Base-by-base conservation (phyloP, 2,113 vertebrate species). In the Sphaerodactylus townsendi region DNA sequence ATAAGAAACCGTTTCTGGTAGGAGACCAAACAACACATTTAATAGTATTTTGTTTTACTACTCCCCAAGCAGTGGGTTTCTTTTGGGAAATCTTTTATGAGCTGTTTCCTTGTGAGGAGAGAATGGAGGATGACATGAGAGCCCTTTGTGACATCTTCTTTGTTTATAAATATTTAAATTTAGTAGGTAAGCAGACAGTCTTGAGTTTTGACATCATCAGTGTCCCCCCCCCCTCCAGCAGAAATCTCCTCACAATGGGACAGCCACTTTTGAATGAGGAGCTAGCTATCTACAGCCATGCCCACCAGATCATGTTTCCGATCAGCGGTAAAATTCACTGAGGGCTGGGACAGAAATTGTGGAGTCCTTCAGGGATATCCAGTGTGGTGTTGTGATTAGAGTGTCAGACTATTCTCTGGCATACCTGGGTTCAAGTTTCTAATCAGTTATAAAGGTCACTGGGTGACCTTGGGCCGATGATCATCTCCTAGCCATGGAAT, bases 1-100 rank as follows among this genome's bases (percentile, higher is more conserved):
- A 89, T 90, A 46, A 86, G 87, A 87, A 90, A 80, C 81, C 92
- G 88, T 91, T 83, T 92, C 64, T 85, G 89, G 79, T 84, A 79
- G 77, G 88, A 92, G 89, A 46, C 19, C 39, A 28, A 46, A 17
- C 17, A n/a, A 75, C 46, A 48, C 41, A 28, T 11, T 19, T 65
- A 21, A 30, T 44, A 48, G 17, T 33, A 5, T 30, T 68, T 79
- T 79, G 35, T 4, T n/a, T 81, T 53, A 8, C 28, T 39, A 19
- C 25, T 44, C 76, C 28, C 25, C 30, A 15, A 70, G 35, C 50
- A 53, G 46, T 80, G 28, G 41, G 21, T 33, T 21, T 44, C 50
- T 50, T 39, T 9, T 8, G 56, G 56, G 39, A 30, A 59, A 62
- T 10, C 17, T 62, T 41, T 2, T 33, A 46, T 11, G 62, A 21